phyloP scores from a whole-genome alignment of 2,797 vertebrate genomes.

The Myotis vivesi region DNA sequence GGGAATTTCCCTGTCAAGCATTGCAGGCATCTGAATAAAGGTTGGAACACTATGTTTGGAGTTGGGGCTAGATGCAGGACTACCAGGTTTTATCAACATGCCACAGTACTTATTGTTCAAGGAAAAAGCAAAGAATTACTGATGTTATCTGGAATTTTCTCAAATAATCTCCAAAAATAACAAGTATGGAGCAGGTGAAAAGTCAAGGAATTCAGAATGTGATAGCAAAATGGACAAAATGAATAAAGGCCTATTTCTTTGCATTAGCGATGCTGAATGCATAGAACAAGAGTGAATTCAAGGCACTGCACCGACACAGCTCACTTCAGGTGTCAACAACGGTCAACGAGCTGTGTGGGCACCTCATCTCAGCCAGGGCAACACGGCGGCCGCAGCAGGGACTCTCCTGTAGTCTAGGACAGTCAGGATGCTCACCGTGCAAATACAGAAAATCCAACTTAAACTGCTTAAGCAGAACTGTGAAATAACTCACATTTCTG shows the following conservation, averaged over 20 bases:
- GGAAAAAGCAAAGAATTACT: neutral
- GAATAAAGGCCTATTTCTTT: neutral
- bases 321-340: neutral
- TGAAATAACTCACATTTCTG: neutral
- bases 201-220: neutral
- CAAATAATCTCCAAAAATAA: slow-evolving; percentile 32
- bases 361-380: neutral
- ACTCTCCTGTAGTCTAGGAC: neutral
- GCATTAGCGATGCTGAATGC: neutral
- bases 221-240: neutral
- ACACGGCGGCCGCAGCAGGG: neutral
- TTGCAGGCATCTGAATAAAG: neutral
- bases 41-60: neutral
- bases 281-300: neutral
- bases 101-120: neutral
- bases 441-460: neutral
- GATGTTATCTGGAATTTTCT: neutral
- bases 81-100: neutral
- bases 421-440: neutral
- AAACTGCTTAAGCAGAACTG: neutral
- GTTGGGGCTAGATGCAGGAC: neutral
- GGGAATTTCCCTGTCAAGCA: neutral
- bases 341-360: neutral
- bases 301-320: slow-evolving; percentile 2
- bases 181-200: neutral